A percentile compares a stretch with the other conserved stretches of the same genome.
Conservation (phyloP, 2,888 invertebrate species). For the Lepidocyrtinus sp. region DNA sequence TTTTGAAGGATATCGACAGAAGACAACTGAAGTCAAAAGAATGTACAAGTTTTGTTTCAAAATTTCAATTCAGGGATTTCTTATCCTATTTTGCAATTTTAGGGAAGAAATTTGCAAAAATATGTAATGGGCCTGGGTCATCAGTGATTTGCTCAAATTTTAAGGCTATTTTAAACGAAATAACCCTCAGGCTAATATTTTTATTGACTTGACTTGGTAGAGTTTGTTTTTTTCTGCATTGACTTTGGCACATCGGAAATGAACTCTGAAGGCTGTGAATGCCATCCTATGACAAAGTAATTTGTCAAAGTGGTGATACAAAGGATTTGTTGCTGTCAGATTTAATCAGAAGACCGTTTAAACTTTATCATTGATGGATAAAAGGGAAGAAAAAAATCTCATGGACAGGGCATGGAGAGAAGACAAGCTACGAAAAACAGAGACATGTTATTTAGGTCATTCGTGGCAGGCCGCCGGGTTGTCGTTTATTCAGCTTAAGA, state of each 20-base stretch:
- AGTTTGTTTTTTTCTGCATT: not conserved
- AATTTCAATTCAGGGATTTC: no score
- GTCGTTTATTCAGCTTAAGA: no score
- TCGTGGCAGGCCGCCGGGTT: not conserved
- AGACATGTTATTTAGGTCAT: constrained; percentile 1
- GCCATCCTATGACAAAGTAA: constrained; percentile 9
- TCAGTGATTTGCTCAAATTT: not conserved
- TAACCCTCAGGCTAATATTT: no score
- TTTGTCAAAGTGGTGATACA: constrained; percentile 30
- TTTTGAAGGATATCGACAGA: no score
- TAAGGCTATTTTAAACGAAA: no score
- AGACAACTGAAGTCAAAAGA: no score
- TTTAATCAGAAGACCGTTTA: no score
- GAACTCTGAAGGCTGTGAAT: constrained; percentile 19
- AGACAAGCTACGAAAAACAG: constrained; percentile 22
- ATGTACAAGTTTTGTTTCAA: no score
- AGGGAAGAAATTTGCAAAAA: constrained; percentile 2
- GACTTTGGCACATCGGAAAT: constrained; percentile 28
- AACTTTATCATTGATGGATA: no score
- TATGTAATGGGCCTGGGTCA: no score
- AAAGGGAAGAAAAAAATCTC: no score
- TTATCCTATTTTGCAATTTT: constrained; percentile 1
- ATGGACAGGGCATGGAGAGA: constrained; percentile 29
- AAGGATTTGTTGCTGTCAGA: constrained; percentile 17
- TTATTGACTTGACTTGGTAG: not conserved